Percentiles rank a stretch among this genome's conserved stretches.
These are phyloP conservation scores for Parus major DNA, from an alignment of 2,113 vertebrate species.

Conservation along the genomic window DNA sequence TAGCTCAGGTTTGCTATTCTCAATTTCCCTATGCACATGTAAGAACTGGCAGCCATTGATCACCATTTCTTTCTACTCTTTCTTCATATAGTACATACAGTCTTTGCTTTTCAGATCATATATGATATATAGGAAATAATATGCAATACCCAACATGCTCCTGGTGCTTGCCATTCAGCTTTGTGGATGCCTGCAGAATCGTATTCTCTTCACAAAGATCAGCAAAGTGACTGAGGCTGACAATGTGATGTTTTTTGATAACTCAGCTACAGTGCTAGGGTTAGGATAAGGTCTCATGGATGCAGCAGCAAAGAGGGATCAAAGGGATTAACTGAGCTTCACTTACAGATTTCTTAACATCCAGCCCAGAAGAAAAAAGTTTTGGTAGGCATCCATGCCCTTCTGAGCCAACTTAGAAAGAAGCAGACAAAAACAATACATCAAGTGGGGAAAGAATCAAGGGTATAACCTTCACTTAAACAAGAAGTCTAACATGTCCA, in stretches of 20 bases:
- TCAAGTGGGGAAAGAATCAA: neutral
- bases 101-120: neutral
- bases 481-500: neutral
- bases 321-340: neutral
- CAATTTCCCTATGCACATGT: neutral
- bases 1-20: neutral
- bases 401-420: neutral
- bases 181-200: neutral
- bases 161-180: neutral
- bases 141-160: neutral
- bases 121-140: neutral
- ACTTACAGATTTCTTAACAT: neutral
- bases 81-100: neutral
- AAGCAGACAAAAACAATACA: neutral
- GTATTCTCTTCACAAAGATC: neutral
- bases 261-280: neutral
- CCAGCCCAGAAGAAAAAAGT: neutral
- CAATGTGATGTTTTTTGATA: neutral
- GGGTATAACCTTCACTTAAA: neutral
- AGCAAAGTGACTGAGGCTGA: neutral
- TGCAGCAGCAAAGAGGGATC: neutral
- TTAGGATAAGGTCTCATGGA: neutral
- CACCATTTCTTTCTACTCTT: neutral
- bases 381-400: neutral
- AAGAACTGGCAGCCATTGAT: neutral